A percentile compares a stretch with the other conserved stretches of the same genome.
These are phyloP conservation scores for Pangasius sanitwongsei DNA, from an alignment of 2,797 vertebrate species.

Conservation along the genomic window DNA sequence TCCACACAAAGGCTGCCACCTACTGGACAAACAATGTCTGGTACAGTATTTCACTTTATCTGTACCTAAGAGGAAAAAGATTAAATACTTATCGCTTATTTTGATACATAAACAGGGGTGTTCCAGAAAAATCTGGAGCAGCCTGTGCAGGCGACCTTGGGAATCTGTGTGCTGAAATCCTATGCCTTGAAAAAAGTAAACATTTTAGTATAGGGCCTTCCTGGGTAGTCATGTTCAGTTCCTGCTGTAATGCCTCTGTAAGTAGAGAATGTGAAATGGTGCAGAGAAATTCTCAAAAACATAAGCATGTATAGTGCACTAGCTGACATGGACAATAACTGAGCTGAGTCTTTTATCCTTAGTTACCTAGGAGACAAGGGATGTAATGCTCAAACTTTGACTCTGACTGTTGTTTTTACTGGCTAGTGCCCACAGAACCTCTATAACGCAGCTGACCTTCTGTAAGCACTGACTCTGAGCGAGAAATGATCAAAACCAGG, in stretches of 20 bases:
- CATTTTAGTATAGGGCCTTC: neutral
- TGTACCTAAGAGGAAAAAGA: neutral
- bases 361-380: slow-evolving; percentile 36
- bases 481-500: slow-evolving; percentile 9
- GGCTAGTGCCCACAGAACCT: neutral
- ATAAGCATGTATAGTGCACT: neutral
- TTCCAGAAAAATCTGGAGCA: neutral
- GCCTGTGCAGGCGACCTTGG: neutral
- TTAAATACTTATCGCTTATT: neutral
- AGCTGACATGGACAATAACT: neutral
- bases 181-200: too few species aligned
- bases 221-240: neutral
- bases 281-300: neutral
- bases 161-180: neutral
- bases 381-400: slow-evolving; percentile 6
- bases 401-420: neutral
- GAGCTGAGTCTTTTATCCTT: slow-evolving; percentile 9
- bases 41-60: neutral
- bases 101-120: neutral
- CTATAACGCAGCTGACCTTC: neutral
- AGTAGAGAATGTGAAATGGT: neutral
- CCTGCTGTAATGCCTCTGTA: neutral
- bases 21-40: slow-evolving; percentile 54
- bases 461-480: neutral
- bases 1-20: slow-evolving; percentile 65